These are phyloP conservation scores for Allygus modestus DNA, from an alignment of 2,888 invertebrate genomes.

Conservation along the genomic window DNA sequence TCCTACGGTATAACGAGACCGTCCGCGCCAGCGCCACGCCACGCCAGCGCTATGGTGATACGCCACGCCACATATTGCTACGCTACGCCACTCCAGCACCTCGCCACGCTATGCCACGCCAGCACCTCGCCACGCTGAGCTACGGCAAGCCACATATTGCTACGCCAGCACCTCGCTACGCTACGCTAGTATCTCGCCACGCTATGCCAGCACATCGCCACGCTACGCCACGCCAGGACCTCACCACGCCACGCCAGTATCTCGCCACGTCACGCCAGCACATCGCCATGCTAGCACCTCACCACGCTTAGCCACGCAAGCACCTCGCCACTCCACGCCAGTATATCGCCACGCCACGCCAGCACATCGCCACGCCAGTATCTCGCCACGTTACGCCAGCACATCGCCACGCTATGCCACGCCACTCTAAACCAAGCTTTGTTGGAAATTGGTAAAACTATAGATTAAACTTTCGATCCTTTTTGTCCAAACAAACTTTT, in stretches of 20 bases:
- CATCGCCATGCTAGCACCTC: too few species aligned
- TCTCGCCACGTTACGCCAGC: too few species aligned
- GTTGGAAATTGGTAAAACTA: too few species aligned
- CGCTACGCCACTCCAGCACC: background rate
- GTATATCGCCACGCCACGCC: too few species aligned
- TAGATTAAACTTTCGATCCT: too few species aligned
- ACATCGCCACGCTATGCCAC: too few species aligned
- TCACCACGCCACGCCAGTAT: background rate
- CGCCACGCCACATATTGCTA: background rate
- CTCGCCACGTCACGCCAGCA: background rate
- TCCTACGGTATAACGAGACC: constrained; percentile 4
- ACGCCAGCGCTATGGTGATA: too few species aligned
- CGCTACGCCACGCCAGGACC: background rate
- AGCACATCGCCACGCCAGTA: background rate
- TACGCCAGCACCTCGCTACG: background rate
- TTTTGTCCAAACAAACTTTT: too few species aligned
- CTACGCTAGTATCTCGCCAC: background rate
- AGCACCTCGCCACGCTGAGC: background rate
- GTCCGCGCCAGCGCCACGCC: background rate
- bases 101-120: background rate
- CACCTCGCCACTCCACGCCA: background rate
- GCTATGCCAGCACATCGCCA: background rate
- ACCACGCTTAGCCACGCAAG: background rate
- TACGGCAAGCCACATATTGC: background rate
- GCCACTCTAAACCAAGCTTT: too few species aligned